These are phyloP conservation scores for Punctoribates punctum DNA, from an alignment of 2,888 invertebrate species.

Conservation along the genomic window DNA sequence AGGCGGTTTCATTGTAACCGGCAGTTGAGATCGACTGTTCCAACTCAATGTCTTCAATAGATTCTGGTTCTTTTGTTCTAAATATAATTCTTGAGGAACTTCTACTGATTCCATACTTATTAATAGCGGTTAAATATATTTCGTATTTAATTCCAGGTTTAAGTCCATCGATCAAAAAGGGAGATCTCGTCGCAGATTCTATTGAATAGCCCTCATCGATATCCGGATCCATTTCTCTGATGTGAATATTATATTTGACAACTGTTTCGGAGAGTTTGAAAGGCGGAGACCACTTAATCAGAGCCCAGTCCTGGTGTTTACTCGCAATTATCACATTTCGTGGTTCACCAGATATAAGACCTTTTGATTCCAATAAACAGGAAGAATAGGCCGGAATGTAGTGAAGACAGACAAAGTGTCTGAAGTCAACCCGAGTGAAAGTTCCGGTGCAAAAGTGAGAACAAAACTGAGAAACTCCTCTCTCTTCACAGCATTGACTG, in stretches of 20 bases:
- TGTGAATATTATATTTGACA: conserved; percentile 45
- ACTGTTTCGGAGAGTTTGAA: conserved; percentile 46
- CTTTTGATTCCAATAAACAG: conserved; percentile 78
- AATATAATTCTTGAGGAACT: conserved; percentile 72
- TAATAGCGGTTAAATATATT: conserved; percentile 68
- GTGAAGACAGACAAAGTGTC: conserved; percentile 75
- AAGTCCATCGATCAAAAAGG: conserved; percentile 70
- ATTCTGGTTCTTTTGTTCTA: conserved; percentile 57
- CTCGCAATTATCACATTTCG: conserved; percentile 65
- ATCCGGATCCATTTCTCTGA: conserved; percentile 46
- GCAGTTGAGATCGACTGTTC: conserved; percentile 52
- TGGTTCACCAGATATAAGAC: conserved; percentile 72
- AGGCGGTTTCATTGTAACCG: conserved; percentile 71
- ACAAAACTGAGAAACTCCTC: conserved; percentile 71
- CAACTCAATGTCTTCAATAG: conserved; percentile 61
- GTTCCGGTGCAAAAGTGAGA: conserved; percentile 74
- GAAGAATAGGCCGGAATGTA: conserved; percentile 76
- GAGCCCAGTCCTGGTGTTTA: conserved; percentile 70
- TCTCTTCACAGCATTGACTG: conserved; percentile 70
- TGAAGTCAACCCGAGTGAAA: conserved; percentile 67
- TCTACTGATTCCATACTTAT: conserved; percentile 72
- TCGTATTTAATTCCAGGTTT: conserved; percentile 62
- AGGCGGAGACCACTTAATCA: conserved; percentile 75
- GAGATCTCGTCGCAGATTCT: conserved; percentile 54
- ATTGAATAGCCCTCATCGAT: conserved; percentile 45